phyloP scores from a whole-genome alignment of 2,888 invertebrate species.

The Prosopocoilus inquinatus region DNA sequence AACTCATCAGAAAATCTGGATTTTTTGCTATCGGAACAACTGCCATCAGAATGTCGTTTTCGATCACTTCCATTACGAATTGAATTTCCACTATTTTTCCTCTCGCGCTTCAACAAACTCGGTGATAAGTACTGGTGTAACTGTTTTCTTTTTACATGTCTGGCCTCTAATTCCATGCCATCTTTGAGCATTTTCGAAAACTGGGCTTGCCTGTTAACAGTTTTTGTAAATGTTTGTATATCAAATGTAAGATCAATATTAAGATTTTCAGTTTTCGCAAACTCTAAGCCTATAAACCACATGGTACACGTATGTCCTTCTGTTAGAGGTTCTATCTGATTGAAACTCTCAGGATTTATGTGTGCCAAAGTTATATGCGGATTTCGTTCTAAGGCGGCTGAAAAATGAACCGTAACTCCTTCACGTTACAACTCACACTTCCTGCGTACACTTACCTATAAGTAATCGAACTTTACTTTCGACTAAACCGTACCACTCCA shows the following conservation, averaged over 20 bases:
- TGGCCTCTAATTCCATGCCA: constrained; percentile 80
- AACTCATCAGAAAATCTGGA: constrained; percentile 26
- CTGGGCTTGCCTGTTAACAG: constrained; percentile 76
- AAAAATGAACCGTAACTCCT: constrained; percentile 1
- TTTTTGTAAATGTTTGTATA: constrained; percentile 86
- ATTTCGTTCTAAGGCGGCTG: constrained; percentile 86
- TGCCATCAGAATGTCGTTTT: constrained; percentile 33
- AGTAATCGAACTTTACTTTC: constrained; percentile 95
- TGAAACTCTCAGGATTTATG: constrained; percentile 89
- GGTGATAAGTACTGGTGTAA: constrained; percentile 71
- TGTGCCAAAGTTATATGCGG: constrained; percentile 89
- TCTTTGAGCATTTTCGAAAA: constrained; percentile 68
- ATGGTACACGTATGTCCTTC: constrained; percentile 70
- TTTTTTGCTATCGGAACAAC: constrained; percentile 29
- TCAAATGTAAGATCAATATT: constrained; percentile 93
- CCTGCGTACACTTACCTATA: constrained; percentile 60
- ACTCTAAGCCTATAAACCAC: constrained; percentile 98
- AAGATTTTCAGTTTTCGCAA: constrained; percentile 82
- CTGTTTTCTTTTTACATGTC: constrained; percentile 82
- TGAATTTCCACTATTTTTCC: constrained; percentile 57
- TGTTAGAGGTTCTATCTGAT: constrained; percentile 51
- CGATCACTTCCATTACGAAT: constrained; percentile 25
- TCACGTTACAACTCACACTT: neutral
- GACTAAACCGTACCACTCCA: constrained; percentile 95
- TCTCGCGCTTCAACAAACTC: constrained; percentile 68